phyloP scores from a whole-genome alignment of 2,888 invertebrate genomes.

The Pammene aurita region DNA sequence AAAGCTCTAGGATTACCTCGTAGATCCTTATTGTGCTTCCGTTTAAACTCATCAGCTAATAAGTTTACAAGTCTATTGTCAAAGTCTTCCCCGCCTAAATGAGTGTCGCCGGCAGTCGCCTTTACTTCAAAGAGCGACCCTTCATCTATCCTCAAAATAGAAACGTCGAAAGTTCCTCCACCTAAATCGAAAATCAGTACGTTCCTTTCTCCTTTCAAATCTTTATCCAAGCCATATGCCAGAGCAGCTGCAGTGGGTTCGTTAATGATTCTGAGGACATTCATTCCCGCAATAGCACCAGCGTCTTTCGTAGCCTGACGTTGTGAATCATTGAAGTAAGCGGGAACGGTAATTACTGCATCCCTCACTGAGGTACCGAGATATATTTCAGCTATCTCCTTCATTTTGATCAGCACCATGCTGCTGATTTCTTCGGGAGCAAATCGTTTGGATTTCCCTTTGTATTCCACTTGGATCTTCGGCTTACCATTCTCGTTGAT shows the following conservation, averaged over 20 bases:
- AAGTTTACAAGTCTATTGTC: slow-evolving; percentile 85
- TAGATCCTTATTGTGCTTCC: slow-evolving; percentile 88
- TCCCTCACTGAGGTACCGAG: slow-evolving; percentile 86
- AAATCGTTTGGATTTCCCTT: slow-evolving; percentile 85
- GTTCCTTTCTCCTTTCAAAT: slow-evolving; percentile 85
- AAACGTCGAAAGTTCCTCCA: slow-evolving; percentile 90
- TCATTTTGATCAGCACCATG: slow-evolving; percentile 83
- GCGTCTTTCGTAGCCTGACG: slow-evolving; percentile 92
- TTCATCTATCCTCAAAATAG: slow-evolving; percentile 91
- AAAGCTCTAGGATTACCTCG: slow-evolving; percentile 85
- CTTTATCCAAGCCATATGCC: slow-evolving; percentile 87
- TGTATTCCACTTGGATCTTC: slow-evolving; percentile 85
- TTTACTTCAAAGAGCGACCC: slow-evolving; percentile 90
- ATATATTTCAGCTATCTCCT: slow-evolving; percentile 88
- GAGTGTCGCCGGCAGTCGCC: slow-evolving; percentile 93
- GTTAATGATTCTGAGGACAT: slow-evolving; percentile 91
- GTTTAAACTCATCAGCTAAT: slow-evolving; percentile 87
- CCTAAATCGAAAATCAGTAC: slow-evolving; percentile 86
- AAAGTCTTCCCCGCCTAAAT: slow-evolving; percentile 91
- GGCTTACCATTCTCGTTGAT: slow-evolving; percentile 86
- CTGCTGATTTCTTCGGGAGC: slow-evolving; percentile 88
- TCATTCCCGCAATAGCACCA: slow-evolving; percentile 88
- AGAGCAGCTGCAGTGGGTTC: slow-evolving; percentile 91
- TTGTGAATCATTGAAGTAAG: slow-evolving; percentile 90
- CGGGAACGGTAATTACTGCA: slow-evolving; percentile 91